Conservation (phyloP, 2,113 vertebrate genomes). For the Brachyhypopomus gauderio region DNA sequence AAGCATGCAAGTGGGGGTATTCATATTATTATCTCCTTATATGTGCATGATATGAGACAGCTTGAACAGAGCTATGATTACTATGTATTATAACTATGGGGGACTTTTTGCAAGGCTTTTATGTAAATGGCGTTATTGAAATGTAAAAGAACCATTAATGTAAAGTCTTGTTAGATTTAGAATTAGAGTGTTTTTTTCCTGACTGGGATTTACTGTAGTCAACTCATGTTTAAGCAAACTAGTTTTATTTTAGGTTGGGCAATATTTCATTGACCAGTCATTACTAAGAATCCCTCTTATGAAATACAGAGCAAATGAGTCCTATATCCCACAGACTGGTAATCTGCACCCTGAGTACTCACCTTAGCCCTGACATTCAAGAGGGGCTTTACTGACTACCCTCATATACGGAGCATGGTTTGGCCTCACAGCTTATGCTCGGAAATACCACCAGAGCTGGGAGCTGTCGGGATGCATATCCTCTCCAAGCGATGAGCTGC, state of each 20-base stretch:
- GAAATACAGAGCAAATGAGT: background rate
- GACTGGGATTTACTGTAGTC: background rate
- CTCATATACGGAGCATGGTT: slow-evolving; percentile 23
- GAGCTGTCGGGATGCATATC: slow-evolving; percentile 26
- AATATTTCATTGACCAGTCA: no score
- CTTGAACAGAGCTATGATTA: background rate
- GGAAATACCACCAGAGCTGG: slow-evolving; percentile 39
- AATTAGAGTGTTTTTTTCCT: background rate
- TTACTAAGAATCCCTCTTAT: background rate
- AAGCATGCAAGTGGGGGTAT: background rate
- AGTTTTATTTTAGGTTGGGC: no score
- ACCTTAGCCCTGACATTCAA: background rate
- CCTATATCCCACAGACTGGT: background rate
- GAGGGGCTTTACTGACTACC: background rate
- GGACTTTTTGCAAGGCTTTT: background rate
- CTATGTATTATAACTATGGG: background rate
- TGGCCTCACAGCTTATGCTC: slow-evolving; percentile 1
- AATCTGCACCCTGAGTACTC: background rate
- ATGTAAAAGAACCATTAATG: background rate
- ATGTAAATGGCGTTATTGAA: background rate
- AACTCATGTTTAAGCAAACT: no score
- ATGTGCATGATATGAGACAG: background rate
- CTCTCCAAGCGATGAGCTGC: slow-evolving; percentile 12
- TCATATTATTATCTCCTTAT: background rate
- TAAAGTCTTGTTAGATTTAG: background rate